These are phyloP conservation scores for Climacteris rufus DNA, from an alignment of 2,113 vertebrate genomes.

Conservation along the genomic window DNA sequence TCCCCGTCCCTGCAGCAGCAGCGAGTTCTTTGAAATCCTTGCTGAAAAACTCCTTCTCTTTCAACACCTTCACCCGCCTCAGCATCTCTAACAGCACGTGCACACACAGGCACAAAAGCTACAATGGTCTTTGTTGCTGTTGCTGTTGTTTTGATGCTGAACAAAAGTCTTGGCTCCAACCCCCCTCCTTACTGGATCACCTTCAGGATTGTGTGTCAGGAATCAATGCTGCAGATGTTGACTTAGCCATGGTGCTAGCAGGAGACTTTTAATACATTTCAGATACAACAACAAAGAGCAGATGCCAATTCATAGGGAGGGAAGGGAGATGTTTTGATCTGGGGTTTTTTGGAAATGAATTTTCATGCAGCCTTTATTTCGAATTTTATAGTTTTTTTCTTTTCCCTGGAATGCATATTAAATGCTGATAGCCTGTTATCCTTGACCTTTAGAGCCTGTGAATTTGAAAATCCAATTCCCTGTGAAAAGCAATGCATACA, in stretches of 20 bases:
- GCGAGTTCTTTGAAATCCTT: neutral
- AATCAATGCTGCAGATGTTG: constrained; percentile 57
- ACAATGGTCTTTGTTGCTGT: neutral
- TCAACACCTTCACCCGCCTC: neutral
- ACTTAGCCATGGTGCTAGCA: constrained; percentile 6
- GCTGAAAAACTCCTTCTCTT: neutral
- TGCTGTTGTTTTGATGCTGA: constrained; percentile 39
- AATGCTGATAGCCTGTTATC: constrained; percentile 68
- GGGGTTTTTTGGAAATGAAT: constrained; percentile 36
- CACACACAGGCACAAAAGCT: neutral
- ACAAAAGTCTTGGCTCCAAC: neutral
- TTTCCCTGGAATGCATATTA: constrained; percentile 55
- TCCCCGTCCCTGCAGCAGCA: neutral
- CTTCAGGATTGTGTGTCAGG: constrained; percentile 45
- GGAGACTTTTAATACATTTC: constrained; percentile 46
- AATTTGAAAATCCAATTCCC: constrained; percentile 68
- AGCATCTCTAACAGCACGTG: neutral
- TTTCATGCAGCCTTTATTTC: constrained; percentile 58
- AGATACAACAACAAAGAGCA: constrained; percentile 43
- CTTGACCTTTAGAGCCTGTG: constrained; percentile 49
- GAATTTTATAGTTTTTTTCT: constrained; percentile 4
- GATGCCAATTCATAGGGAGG: constrained; percentile 27
- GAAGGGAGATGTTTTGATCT: constrained; percentile 47
- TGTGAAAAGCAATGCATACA: constrained; percentile 43
- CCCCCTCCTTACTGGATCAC: neutral